A percentile compares a stretch with the other conserved stretches of the same genome.
Evolutionary conservation across 2,113 vertebrate species (phyloP).

Genomic region (Leiothrix lutea): DNA sequence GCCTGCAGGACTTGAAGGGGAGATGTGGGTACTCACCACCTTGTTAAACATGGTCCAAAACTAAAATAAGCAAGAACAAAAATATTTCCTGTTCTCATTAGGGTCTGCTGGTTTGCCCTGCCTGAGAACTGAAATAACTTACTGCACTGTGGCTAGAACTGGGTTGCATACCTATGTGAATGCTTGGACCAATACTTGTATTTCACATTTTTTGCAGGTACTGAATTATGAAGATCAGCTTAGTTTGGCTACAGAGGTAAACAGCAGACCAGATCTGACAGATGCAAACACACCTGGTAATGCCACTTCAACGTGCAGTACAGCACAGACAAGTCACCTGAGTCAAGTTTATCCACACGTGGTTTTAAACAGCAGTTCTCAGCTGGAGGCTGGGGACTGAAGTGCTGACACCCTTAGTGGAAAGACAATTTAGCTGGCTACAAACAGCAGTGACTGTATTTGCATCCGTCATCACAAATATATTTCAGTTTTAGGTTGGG

Average conservation of each 20-base stretch:
- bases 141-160: neutral
- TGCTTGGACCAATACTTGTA: neutral
- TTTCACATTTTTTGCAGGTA: neutral
- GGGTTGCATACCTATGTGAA: neutral
- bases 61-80: neutral
- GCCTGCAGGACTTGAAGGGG: neutral
- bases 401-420: slow-evolving; percentile 1
- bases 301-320: neutral
- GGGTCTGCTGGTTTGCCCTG: neutral
- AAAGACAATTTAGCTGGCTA: slow-evolving; percentile 26
- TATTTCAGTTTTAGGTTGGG: neutral
- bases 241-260: neutral
- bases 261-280: neutral
- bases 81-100: neutral
- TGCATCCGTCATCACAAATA: slow-evolving; percentile 44
- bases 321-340: neutral
- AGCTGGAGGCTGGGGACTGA: neutral
- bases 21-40: neutral
- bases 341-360: neutral
- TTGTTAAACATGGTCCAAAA: neutral
- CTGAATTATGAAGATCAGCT: neutral
- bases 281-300: neutral
- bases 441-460: neutral
- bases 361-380: neutral
- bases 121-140: neutral